Percentiles rank a stretch among this genome's conserved stretches.
Evolutionary conservation across 2,888 invertebrate species (phyloP).

Genomic region (Poecilus cupreus): DNA sequence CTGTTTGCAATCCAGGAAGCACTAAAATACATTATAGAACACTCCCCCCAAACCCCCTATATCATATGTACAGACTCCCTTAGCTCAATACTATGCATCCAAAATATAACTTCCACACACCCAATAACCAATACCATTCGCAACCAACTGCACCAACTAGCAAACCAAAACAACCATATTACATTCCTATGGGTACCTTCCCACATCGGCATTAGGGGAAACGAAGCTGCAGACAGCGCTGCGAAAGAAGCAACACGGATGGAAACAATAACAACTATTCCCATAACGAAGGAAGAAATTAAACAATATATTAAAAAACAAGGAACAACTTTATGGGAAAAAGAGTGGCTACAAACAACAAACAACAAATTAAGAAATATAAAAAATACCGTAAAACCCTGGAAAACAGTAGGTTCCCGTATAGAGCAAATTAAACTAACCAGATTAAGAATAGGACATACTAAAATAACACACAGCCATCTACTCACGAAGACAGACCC

Average conservation of each 20-base stretch:
- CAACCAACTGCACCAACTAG: neutral
- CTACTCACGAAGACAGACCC: neutral
- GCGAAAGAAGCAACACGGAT: neutral
- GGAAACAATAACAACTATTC: neutral
- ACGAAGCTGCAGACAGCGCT: neutral
- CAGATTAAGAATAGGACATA: neutral
- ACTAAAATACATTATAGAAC: neutral
- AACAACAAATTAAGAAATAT: constrained; percentile 29
- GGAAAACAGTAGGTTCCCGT: neutral
- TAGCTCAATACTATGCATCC: neutral
- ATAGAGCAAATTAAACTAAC: neutral
- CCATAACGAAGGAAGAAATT: neutral
- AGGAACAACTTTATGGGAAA: neutral
- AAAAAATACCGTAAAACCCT: neutral
- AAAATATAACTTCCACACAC: neutral
- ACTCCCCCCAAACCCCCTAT: neutral
- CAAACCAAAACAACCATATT: neutral
- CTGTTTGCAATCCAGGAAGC: neutral
- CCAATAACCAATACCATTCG: neutral
- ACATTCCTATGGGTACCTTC: neutral
- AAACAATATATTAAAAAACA: neutral
- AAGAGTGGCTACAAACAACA: no score
- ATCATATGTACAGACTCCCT: constrained; percentile 9
- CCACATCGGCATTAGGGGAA: neutral
- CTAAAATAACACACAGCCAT: neutral